These are phyloP conservation scores for Hyppa rectilinea DNA, from an alignment of 2,888 invertebrate genomes.

Conservation along the genomic window DNA sequence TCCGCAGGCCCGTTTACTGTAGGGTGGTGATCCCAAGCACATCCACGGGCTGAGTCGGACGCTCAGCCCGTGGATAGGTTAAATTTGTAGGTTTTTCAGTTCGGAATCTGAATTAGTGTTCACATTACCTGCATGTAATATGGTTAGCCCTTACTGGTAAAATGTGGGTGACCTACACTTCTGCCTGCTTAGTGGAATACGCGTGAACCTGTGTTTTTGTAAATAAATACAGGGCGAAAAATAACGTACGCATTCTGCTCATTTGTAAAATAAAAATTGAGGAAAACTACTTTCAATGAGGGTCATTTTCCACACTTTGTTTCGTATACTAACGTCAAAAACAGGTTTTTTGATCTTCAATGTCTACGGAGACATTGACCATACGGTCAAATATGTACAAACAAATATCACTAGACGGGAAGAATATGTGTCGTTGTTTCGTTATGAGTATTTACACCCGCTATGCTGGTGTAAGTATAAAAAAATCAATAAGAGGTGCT, in stretches of 20 bases:
- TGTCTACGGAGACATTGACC: background rate
- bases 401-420: background rate
- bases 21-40: background rate
- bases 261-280: too few species aligned
- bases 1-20: too few species aligned
- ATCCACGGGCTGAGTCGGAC: background rate
- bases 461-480: background rate
- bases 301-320: too few species aligned
- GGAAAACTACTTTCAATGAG: too few species aligned
- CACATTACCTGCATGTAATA: background rate
- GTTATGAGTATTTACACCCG: background rate
- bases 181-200: too few species aligned
- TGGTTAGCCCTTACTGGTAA: background rate
- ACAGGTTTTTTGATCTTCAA: background rate
- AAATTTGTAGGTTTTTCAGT: background rate
- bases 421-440: background rate
- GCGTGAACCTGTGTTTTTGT: too few species aligned
- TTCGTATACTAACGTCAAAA: background rate
- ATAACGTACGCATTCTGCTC: too few species aligned
- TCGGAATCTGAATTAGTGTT: background rate
- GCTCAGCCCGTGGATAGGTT: too few species aligned
- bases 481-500: slow-evolving; percentile 14
- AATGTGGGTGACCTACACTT: background rate
- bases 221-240: too few species aligned
- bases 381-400: background rate